Evolutionary conservation across 2,797 vertebrate species (phyloP), one percentile per base, ranked within the genome.

Genomic region (Natrix natrix): DNA sequence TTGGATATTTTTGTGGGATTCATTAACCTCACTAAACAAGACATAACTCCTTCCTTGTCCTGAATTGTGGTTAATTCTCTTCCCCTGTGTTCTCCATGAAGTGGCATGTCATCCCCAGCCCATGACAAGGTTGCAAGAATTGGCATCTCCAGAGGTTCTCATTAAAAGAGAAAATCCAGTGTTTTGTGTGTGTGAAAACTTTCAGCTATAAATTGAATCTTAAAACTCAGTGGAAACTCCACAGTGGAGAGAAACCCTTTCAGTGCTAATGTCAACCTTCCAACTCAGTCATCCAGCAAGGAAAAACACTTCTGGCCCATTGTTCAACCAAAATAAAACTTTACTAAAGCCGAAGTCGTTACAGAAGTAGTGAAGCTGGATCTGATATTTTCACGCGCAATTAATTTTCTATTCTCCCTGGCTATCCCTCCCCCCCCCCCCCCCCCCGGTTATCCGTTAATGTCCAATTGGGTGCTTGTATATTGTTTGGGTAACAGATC

Each of bases 351-450:
- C 1, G 4, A 66, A 66, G 12, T 66, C 1, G 0, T 66, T 14
- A n/a, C 28, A n/a, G 4, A 63, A 66, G 63, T 13, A 66, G 61
- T 1, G 1, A 66, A 66, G 28, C 28, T 66, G 63, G 63, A n/a
- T 66, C 63, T 66, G 12, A 1, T 66, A n/a, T 66, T 66, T n/a
- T 66, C 12, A 4, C 0, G 28, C 28, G n/a, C 28, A 66, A 66
- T 66, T 63, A 28, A 63, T 10, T 63, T 63, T 63, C 26, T 28
- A 11, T 5, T 66, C 3, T 26, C 3, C 10, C 8, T 0, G 0
- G 2, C 1, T 3, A 4, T 60, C 20, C 7, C 7, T 5, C 22
- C 0, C 0, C 22, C 59, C 20, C 7, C 7, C 17, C 22, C 0
- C 0, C 22, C 59, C 20, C 20, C 5, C 8, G 0, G 59, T 10